Conservation (phyloP, 1,140 invertebrate species). For the Drosophila varians region DNA sequence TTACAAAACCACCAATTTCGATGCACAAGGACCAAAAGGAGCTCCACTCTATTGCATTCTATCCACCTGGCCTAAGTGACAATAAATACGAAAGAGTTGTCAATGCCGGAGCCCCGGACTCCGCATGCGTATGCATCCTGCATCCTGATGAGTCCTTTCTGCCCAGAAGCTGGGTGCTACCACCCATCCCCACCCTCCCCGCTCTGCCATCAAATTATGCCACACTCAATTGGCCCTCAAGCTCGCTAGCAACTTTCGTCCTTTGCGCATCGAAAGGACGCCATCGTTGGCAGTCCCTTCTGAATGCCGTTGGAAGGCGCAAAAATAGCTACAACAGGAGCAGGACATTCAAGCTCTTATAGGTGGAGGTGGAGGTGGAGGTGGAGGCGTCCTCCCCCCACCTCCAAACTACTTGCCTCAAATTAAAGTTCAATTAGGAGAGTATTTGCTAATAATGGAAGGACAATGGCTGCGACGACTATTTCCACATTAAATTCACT, state of each 20-base stretch:
- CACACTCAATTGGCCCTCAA: slow-evolving; percentile 50
- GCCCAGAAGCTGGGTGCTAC: no score
- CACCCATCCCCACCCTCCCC: neutral
- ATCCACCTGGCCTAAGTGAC: slow-evolving; percentile 32
- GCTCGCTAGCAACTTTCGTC: slow-evolving; percentile 14
- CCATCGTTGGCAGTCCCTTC: slow-evolving; percentile 8
- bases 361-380: no score
- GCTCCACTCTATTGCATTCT: neutral
- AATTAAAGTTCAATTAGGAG: neutral
- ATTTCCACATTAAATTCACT: neutral
- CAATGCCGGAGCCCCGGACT: slow-evolving; percentile 32
- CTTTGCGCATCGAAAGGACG: slow-evolving; percentile 7
- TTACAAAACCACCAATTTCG: slow-evolving; percentile 80
- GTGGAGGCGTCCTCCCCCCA: no score
- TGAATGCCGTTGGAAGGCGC: neutral
- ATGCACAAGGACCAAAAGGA: slow-evolving; percentile 9
- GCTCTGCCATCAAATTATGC: slow-evolving; percentile 15
- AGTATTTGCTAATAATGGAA: neutral
- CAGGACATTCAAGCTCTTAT: no score
- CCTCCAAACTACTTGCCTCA: neutral
- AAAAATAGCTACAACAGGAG: neutral
- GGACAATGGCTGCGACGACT: neutral
- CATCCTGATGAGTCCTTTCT: slow-evolving; percentile 41
- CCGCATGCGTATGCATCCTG: slow-evolving; percentile 37
- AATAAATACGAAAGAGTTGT: slow-evolving; percentile 57